These are phyloP conservation scores for Nasua narica DNA, from an alignment of 2,797 vertebrate genomes.

Conservation along the genomic window DNA sequence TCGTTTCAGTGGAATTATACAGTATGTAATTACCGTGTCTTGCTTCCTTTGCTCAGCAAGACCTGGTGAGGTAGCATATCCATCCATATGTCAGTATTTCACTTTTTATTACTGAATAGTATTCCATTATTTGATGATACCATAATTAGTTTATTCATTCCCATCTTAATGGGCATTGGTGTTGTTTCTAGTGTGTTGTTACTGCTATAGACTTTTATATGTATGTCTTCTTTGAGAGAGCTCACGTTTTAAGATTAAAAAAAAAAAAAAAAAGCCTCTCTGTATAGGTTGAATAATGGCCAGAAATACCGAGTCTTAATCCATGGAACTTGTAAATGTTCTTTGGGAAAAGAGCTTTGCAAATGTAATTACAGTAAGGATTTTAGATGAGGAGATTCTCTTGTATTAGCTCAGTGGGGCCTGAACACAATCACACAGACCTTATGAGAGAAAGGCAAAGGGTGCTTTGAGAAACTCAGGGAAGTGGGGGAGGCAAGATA, in stretches of 20 bases:
- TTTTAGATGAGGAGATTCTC: neutral
- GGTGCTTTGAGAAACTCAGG: neutral
- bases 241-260: neutral
- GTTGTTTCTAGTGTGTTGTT: neutral
- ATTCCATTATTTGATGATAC: neutral
- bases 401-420: no score
- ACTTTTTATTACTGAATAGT: neutral
- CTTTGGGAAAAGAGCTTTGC: neutral
- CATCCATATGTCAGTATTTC: neutral
- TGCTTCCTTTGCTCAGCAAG: neutral
- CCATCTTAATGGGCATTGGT: neutral
- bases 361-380: neutral
- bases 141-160: neutral
- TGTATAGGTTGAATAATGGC: neutral
- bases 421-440: neutral
- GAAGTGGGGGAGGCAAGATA: neutral
- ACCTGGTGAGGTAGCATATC: neutral
- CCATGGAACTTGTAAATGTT: neutral
- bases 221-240: neutral
- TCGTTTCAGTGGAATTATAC: neutral
- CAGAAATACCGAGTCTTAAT: neutral
- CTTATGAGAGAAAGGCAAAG: neutral
- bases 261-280: neutral
- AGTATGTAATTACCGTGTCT: neutral
- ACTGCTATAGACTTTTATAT: neutral